Conservation (phyloP, 2,888 invertebrate species). For the Acrocyrtus sp. region DNA sequence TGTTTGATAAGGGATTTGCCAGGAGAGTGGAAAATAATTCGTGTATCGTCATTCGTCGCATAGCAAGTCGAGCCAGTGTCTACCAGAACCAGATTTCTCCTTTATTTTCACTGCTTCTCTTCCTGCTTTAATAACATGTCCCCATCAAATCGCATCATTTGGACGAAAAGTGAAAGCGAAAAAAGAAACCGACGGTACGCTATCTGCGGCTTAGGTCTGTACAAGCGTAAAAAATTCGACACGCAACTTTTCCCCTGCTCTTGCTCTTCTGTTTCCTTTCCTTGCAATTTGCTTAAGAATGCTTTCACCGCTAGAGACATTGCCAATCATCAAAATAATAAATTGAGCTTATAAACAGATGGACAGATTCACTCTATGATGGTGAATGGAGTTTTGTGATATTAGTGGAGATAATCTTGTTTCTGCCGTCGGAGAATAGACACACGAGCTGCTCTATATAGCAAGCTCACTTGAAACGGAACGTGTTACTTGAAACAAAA, state of each 20-base stretch:
- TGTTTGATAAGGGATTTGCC: not conserved
- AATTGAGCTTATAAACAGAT: too few species aligned
- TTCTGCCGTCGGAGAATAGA: too few species aligned
- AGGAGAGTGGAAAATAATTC: not conserved
- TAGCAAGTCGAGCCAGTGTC: too few species aligned
- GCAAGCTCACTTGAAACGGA: conserved; percentile 8
- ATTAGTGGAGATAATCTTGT: too few species aligned
- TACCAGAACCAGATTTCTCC: not conserved
- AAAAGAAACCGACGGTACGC: not conserved
- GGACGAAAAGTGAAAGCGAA: conserved; percentile 12
- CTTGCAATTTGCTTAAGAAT: conserved; percentile 29
- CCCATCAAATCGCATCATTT: conserved; percentile 34
- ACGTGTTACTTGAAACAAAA: conserved; percentile 15
- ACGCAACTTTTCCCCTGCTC: not conserved
- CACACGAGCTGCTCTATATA: not conserved
- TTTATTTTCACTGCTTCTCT: conserved; percentile 9
- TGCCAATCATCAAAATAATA: too few species aligned
- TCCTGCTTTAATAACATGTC: conserved; percentile 29
- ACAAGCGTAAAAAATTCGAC: conserved; percentile 22
- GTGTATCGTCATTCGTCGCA: too few species aligned
- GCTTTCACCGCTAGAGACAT: too few species aligned
- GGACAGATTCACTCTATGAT: too few species aligned
- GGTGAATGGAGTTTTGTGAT: too few species aligned
- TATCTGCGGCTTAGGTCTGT: too few species aligned
- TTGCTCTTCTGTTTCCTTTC: conserved; percentile 17